Percentiles rank a stretch among this genome's conserved stretches.
Evolutionary conservation across 1,140 invertebrate species (phyloP).

Genomic region (Drosophila asahinai): DNA sequence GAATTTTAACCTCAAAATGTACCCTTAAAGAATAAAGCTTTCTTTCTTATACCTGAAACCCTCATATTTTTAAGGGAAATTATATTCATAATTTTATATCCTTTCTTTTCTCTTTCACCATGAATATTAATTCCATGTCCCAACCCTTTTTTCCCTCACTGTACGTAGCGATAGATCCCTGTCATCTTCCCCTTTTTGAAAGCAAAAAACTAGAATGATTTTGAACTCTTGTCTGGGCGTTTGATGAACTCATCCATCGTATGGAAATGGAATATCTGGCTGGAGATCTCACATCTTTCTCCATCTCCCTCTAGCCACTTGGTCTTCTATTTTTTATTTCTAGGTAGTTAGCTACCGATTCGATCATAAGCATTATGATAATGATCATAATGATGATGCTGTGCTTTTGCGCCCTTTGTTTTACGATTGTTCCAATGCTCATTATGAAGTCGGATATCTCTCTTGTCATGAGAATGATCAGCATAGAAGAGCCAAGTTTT

Average conservation of each 20-base stretch:
- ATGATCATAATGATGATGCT: conserved; percentile 64
- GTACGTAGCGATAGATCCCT: not conserved
- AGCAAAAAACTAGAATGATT: conserved; percentile 45
- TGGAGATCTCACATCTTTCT: conserved; percentile 32
- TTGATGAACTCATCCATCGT: conserved; percentile 76
- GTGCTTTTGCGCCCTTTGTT: conserved; percentile 60
- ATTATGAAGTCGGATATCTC: conserved; percentile 29
- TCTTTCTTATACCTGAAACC: not conserved
- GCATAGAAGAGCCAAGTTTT: conserved; percentile 23
- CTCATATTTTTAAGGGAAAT: not conserved
- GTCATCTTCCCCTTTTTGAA: conserved; percentile 10
- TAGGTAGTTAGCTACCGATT: conserved; percentile 66
- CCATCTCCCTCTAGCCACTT: not conserved
- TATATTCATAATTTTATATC: too few species aligned
- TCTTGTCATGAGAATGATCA: conserved; percentile 46
- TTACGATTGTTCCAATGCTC: conserved; percentile 45
- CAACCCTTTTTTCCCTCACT: not conserved
- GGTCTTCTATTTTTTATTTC: conserved; percentile 35
- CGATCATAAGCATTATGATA: conserved; percentile 55
- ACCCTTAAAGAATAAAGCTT: too few species aligned
- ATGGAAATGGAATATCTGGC: conserved; percentile 46
- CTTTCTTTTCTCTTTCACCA: not conserved
- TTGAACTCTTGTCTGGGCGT: conserved; percentile 69
- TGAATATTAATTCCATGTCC: not conserved
- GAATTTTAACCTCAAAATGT: too few species aligned